Evolutionary conservation across 2,888 invertebrate species (phyloP).

Genomic region (Theristus sp.): DNA sequence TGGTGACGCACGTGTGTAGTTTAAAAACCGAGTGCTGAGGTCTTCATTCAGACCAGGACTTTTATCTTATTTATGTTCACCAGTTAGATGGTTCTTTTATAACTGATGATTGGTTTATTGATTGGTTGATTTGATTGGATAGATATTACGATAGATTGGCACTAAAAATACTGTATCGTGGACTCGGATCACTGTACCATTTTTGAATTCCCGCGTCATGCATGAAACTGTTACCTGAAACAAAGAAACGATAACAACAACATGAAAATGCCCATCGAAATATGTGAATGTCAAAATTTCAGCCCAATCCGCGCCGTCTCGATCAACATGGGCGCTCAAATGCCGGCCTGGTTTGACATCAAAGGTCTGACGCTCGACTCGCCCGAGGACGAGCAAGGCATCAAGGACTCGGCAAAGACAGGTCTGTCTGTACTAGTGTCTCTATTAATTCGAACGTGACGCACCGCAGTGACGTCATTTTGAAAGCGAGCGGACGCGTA

Average conservation of each 20-base stretch:
- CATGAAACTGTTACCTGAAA: not conserved
- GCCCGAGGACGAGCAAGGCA: constrained; percentile 9
- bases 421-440: not conserved
- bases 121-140: too few relatives aligned
- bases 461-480: not conserved
- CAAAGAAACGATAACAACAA: too few relatives aligned
- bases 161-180: too few relatives aligned
- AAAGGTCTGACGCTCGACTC: constrained; percentile 2
- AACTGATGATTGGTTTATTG: too few relatives aligned
- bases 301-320: constrained; percentile 6
- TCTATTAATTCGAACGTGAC: not conserved
- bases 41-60: too few relatives aligned
- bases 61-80: too few relatives aligned
- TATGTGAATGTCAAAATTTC: not conserved
- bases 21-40: too few relatives aligned
- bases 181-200: not conserved
- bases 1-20: not conserved
- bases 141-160: too few relatives aligned
- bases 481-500: too few relatives aligned
- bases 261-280: too few relatives aligned
- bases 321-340: constrained; percentile 8
- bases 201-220: not conserved
- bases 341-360: constrained; percentile 11
- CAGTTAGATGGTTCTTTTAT: too few relatives aligned
- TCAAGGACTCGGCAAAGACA: constrained; percentile 2